phyloP scores from a whole-genome alignment of 2,888 invertebrate species.

The Macrophya annulata region DNA sequence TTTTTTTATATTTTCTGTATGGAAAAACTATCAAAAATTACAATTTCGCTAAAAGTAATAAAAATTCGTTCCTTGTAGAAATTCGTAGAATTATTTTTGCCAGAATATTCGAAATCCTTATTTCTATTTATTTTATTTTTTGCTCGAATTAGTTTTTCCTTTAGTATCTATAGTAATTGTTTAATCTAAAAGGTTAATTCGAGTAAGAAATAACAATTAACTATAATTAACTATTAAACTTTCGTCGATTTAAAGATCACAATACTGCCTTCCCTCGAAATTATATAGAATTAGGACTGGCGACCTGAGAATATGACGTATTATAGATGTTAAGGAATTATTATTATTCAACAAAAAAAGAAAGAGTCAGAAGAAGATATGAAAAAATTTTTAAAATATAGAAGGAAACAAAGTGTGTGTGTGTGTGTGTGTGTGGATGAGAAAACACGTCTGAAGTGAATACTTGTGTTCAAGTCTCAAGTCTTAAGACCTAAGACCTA shows the following conservation, averaged over 20 bases:
- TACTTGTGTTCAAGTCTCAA: too few relatives aligned
- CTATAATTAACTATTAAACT: neutral
- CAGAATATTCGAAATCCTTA: neutral
- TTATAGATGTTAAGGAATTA: neutral
- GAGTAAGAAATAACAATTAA: neutral
- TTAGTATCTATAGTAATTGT: neutral
- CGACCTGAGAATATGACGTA: neutral
- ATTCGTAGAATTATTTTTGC: too few relatives aligned
- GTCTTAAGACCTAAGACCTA: too few relatives aligned
- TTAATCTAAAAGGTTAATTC: neutral
- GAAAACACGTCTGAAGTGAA: too few relatives aligned
- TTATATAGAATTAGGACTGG: conserved; percentile 12
- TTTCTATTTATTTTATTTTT: neutral
- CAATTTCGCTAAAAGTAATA: too few relatives aligned
- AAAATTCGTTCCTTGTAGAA: too few relatives aligned
- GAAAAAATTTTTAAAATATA: too few relatives aligned
- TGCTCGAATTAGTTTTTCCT: neutral
- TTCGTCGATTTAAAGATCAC: conserved; percentile 46
- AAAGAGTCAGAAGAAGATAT: neutral
- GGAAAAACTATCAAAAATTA: too few relatives aligned
- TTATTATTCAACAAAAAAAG: neutral
- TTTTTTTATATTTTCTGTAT: too few relatives aligned
- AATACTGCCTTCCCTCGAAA: conserved; percentile 49
- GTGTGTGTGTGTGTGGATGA: too few relatives aligned
- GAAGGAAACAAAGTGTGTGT: too few relatives aligned